Evolutionary conservation across 2,113 vertebrate genomes (phyloP), one percentile per base, ranked within the genome.

Genomic region (Urocynchramus pylzowi): DNA sequence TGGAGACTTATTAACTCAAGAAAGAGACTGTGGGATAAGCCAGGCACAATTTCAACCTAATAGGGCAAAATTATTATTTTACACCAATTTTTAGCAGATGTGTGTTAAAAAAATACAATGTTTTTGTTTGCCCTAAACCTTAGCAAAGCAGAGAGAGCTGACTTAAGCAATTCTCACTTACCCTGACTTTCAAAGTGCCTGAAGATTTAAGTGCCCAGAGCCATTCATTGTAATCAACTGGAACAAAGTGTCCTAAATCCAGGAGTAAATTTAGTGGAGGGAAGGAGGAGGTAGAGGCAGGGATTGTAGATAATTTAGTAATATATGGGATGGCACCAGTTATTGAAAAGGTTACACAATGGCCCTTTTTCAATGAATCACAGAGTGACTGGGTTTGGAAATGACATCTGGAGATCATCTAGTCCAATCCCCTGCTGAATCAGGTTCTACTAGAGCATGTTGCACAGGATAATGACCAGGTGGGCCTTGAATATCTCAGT

Each of bases 151-250:
- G 24, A 47, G 21, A 56, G 35, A 67, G 20, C 52, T 19, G 7
- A 47, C 12, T 75, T 37, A 31, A 44, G 4, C 22, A 63, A 70
- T 71, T 83, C 20, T 92, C 27, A 50, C 30, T 70, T 24, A 50
- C 24, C 37, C 1, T 2, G 4, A 18, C 61, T 75, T 57, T 45
- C 31, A 53, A 21, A 73, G 10, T 0, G 0, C 28, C 56, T 20
- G 13, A 73, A 47, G 49, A 49, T 60, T 59, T 33, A 85, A 21
- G 20, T 69, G 20, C n/a, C 23, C 35, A 89, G n/a, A 73, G 35
- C 11, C 9, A 16, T 47, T 54, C 7, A 30, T 64, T 49, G 23
- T 18, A 1, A 2, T 15, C 53, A 54, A 16, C 1, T 42, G 27
- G 27, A 97, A n/a, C 0, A 0, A 88, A 31, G 47, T 26, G 17